phyloP scores from a whole-genome alignment of 2,888 invertebrate species.

The Heliconius cydno region DNA sequence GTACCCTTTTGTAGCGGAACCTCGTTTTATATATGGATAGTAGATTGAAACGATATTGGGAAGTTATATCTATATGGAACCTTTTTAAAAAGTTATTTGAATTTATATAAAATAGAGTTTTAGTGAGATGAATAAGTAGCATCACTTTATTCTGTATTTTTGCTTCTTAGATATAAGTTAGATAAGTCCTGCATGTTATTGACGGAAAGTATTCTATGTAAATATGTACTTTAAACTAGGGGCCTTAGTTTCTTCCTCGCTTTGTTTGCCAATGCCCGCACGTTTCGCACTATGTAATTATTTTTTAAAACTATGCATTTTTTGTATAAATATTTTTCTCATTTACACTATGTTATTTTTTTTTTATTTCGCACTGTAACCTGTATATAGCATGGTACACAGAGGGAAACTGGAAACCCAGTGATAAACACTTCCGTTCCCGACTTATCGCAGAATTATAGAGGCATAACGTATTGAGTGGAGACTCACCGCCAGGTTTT shows the following conservation, averaged over 20 bases:
- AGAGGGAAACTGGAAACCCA: too few species aligned
- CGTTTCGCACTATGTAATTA: neutral
- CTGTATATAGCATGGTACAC: too few species aligned
- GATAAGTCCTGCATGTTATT: too few species aligned
- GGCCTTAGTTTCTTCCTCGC: neutral
- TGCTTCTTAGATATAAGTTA: too few species aligned
- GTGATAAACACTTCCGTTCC: too few species aligned
- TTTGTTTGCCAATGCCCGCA: neutral
- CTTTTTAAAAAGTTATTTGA: neutral
- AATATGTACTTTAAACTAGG: neutral
- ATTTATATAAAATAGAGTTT: neutral
- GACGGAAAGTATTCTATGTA: too few species aligned
- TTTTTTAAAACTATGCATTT: neutral
- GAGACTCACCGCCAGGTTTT: too few species aligned
- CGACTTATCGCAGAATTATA: too few species aligned
- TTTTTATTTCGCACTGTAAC: neutral
- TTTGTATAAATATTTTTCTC: too few species aligned
- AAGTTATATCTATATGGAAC: neutral
- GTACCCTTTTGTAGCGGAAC: conserved; percentile 13
- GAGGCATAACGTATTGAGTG: too few species aligned
- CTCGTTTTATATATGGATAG: conserved; percentile 14
- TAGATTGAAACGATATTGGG: conserved; percentile 11
- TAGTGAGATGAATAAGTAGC: neutral
- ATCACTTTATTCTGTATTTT: neutral
- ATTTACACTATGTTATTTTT: neutral